These are phyloP conservation scores for Pelusios castaneus DNA, from an alignment of 2,113 vertebrate species.

Conservation along the genomic window DNA sequence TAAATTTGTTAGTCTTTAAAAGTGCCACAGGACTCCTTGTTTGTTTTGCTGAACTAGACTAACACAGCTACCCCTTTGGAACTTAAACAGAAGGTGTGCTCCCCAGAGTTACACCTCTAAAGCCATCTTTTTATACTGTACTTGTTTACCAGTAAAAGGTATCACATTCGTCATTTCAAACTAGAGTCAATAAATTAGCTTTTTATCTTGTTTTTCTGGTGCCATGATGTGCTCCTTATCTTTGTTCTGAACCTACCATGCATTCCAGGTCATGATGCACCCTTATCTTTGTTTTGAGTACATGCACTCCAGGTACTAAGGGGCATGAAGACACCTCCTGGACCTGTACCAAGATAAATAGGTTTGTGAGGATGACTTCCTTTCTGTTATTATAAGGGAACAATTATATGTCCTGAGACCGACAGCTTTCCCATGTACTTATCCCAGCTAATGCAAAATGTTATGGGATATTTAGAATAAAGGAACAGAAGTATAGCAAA, in stretches of 20 bases:
- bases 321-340: background rate
- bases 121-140: no score
- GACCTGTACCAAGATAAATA: background rate
- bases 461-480: background rate
- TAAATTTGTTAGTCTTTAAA: no score
- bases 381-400: background rate
- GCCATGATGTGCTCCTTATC: background rate
- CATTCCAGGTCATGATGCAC: background rate
- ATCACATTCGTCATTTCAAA: no score
- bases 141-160: no score
- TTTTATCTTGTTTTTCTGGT: no score
- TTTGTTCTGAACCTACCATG: background rate
- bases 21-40: no score
- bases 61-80: no score
- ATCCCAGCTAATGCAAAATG: background rate
- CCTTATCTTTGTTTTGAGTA: background rate
- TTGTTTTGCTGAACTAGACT: no score
- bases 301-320: background rate
- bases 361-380: background rate
- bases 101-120: no score
- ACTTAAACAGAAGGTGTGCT: no score
- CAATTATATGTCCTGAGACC: background rate
- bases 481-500: background rate
- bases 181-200: no score
- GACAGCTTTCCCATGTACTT: background rate